Evolutionary conservation across 2,797 vertebrate species (phyloP), one percentile per base, ranked within the genome.

Genomic region (Hybognathus amarus): DNA sequence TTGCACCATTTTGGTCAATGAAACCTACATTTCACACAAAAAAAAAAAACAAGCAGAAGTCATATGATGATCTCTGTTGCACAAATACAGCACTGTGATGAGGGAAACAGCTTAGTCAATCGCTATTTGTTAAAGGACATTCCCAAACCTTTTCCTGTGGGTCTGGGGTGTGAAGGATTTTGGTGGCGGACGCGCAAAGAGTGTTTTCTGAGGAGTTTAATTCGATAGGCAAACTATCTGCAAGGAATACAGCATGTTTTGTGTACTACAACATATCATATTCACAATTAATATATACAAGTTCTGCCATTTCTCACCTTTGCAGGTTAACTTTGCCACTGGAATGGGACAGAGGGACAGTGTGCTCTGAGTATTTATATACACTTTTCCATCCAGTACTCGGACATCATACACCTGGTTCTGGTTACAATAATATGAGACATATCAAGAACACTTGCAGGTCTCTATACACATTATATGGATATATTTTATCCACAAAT

Each of bases 331-430:
- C 64, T 77, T 83, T 9, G 52, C 85, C 38, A 63, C 86, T 38
- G 89, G 77, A 42, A 88, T 71, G 20, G 92, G 91, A 64, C 52
- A 86, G 7, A 89, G 85, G 8, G 90, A 92, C 80, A 93, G 82
- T 52, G 79, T 84, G 77, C 83, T 92, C 33, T 90, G 91, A 67
- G 92, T 92, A 85, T 93, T 90, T 75, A 93, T 88, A 77, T 91
- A 93, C 63, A 93, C 82, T 67, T 90, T 91, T 71, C 85, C 91
- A 64, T 91, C 87, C 61, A 89, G 81, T 66, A 92, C 89, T 82
- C 85, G 85, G 75, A 93, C 92, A 30, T 92, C 89, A 81, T 93
- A 93, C 22, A 93, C 92, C 79, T 93, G 90, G 84, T 92, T 93
- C 93, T 93, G 83, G 27, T 61, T 27, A 79, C n/a, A 85, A n/a